phyloP scores from a whole-genome alignment of 2,113 vertebrate genomes.

The Aix galericulata region DNA sequence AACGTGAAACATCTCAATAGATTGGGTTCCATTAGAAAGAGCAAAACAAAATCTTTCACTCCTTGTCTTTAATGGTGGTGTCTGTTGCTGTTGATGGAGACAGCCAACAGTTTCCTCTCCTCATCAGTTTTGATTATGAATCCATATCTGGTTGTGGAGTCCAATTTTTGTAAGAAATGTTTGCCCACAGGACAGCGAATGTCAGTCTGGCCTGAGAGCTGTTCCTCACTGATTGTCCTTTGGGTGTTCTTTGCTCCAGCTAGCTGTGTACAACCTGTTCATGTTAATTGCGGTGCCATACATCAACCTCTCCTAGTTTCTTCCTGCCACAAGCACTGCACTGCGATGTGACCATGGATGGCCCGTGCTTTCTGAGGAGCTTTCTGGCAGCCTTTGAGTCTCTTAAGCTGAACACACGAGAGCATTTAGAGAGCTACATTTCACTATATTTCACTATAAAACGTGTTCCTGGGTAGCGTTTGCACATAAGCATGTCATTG shows the following conservation, averaged over 20 bases:
- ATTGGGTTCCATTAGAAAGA: background rate
- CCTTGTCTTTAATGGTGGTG: background rate
- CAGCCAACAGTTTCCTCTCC: background rate
- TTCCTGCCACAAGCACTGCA: rapidly evolving
- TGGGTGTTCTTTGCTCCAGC: background rate
- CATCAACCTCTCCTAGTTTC: background rate
- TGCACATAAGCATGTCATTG: background rate
- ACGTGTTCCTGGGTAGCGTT: background rate
- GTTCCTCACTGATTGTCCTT: background rate
- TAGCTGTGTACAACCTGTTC: background rate
- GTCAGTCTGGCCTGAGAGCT: background rate
- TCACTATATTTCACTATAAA: background rate
- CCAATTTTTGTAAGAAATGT: background rate
- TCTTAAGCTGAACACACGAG: background rate
- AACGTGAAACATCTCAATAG: background rate
- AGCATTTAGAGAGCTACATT: background rate
- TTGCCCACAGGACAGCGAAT: background rate
- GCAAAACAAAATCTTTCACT: background rate
- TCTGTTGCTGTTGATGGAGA: background rate
- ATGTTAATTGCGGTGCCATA: background rate
- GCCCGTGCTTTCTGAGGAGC: background rate
- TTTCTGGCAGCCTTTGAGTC: background rate
- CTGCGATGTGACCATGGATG: background rate
- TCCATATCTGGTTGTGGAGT: background rate
- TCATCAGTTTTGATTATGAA: background rate